Conservation (phyloP, 2,113 vertebrate species). For the Caretta caretta region DNA sequence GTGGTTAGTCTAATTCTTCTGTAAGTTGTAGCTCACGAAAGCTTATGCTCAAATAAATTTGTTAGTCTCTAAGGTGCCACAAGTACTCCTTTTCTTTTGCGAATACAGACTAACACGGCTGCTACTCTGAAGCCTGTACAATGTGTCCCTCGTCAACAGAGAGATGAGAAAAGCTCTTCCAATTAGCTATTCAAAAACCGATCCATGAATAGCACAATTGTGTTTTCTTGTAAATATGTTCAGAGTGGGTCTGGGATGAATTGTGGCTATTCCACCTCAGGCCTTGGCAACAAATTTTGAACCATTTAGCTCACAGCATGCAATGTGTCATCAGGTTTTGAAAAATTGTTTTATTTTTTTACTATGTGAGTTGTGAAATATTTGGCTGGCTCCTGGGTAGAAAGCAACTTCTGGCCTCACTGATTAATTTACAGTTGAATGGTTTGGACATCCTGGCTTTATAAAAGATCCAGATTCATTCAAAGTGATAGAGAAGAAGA, state of each 20-base stretch:
- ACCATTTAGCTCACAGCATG: conserved; percentile 3
- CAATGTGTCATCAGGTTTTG: conserved; percentile 13
- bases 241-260: conserved; percentile 54
- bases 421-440: background rate
- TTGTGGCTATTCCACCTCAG: conserved; percentile 35
- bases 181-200: conserved; percentile 51
- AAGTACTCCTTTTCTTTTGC: too few relatives aligned
- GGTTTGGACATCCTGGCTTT: background rate
- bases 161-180: background rate
- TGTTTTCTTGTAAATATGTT: conserved; percentile 48
- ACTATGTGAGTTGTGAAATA: background rate
- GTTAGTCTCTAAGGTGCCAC: too few relatives aligned
- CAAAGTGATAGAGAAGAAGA: background rate
- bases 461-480: background rate
- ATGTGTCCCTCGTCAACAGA: conserved; percentile 19
- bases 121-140: background rate
- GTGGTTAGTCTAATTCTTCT: background rate
- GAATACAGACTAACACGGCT: too few relatives aligned
- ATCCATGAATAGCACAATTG: conserved; percentile 43
- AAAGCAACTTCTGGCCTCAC: background rate
- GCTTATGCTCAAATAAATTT: too few relatives aligned
- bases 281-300: conserved; percentile 35
- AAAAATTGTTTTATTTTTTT: conserved; percentile 6
- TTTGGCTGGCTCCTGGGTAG: background rate
- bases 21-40: too few relatives aligned